phyloP scores from a whole-genome alignment of 2,797 vertebrate genomes.

The Spinibarbus caldwelli region DNA sequence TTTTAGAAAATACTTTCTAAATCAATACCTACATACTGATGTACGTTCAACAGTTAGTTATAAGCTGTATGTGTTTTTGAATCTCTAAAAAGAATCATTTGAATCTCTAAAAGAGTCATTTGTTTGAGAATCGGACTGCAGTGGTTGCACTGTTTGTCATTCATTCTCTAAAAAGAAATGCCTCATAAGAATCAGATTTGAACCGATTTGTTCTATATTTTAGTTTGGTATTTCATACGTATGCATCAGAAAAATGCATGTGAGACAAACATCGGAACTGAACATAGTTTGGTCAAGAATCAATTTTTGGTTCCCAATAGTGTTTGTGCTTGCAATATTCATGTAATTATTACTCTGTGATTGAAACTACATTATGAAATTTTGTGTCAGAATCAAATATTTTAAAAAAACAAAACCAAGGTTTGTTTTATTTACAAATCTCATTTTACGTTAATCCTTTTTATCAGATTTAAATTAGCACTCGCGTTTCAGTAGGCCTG shows the following conservation, averaged over 20 bases:
- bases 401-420: not conserved
- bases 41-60: not conserved
- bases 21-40: not conserved
- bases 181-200: not conserved
- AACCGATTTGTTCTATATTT: not conserved
- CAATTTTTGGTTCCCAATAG: not conserved
- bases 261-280: not conserved
- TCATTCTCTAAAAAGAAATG: not conserved
- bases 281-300: not conserved
- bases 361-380: not conserved
- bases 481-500: slow-evolving; percentile 35
- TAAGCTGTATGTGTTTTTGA: too few species aligned
- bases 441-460: too few species aligned
- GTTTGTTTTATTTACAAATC: slow-evolving; percentile 40
- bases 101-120: too few species aligned
- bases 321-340: not conserved
- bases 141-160: not conserved
- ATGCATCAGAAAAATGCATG: not conserved
- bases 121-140: too few species aligned
- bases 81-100: too few species aligned
- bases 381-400: slow-evolving; percentile 15
- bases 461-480: slow-evolving; percentile 31
- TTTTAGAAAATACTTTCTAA: not conserved
- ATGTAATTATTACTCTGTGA: not conserved
- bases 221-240: not conserved